Evolutionary conservation across 2,797 vertebrate genomes (phyloP).

Genomic region (Capromys pilorides): DNA sequence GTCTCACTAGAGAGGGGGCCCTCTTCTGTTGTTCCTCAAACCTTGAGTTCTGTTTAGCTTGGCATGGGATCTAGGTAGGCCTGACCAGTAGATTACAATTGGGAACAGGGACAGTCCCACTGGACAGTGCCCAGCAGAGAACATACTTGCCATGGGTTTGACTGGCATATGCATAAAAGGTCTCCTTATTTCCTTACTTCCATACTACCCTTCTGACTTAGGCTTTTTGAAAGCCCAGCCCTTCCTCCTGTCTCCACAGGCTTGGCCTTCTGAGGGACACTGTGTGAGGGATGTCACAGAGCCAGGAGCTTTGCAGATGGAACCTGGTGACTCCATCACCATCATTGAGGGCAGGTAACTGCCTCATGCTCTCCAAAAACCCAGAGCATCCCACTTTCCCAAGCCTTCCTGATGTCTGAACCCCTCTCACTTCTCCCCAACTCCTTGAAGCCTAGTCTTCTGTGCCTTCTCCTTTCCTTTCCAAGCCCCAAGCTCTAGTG

Average conservation of each 20-base stretch:
- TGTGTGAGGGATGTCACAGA: conserved; percentile 88
- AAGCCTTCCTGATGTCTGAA: not conserved
- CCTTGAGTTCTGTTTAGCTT: conserved; percentile 7
- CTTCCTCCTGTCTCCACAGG: conserved; percentile 81
- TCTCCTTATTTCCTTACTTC: not conserved
- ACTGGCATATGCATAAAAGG: not conserved
- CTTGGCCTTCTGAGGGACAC: conserved; percentile 88
- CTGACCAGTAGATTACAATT: not conserved
- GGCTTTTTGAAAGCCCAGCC: not conserved
- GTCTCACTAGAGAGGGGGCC: not conserved
- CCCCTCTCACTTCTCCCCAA: not conserved
- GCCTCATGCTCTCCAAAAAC: not conserved
- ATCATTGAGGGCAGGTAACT: conserved; percentile 91
- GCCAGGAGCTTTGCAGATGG: conserved; percentile 88
- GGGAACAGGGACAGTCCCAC: not conserved
- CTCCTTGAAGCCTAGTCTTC: not conserved
- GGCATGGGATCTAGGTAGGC: not conserved
- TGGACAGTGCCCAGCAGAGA: not conserved
- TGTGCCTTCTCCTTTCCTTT: not conserved
- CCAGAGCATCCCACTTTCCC: not conserved
- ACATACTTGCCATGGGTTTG: not conserved
- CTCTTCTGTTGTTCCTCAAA: not conserved
- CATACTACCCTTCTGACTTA: not conserved
- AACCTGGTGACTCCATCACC: conserved; percentile 88
- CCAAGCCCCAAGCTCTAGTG: not conserved